Percentiles rank a stretch among this genome's conserved stretches.
Conservation (phyloP, 2,113 vertebrate species). For the Chlorodrepanis virens region DNA sequence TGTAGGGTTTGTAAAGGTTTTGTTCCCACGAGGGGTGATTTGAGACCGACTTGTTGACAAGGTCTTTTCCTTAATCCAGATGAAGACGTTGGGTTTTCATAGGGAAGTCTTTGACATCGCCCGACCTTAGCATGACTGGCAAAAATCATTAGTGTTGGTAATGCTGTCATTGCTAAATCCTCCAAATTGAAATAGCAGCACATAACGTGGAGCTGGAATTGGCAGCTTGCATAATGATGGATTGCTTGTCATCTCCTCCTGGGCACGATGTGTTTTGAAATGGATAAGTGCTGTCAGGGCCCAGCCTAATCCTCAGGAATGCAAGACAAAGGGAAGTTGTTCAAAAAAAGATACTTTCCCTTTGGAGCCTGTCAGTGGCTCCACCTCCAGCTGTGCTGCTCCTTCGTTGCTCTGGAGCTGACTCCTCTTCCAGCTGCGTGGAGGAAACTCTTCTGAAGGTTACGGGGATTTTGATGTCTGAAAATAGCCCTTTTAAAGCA, state of each 20-base stretch:
- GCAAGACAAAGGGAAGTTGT: constrained; percentile 30
- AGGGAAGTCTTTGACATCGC: not conserved
- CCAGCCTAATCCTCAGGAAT: not conserved
- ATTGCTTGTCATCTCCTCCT: not conserved
- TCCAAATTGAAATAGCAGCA: not conserved
- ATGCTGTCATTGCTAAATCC: not conserved
- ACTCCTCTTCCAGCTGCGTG: not conserved
- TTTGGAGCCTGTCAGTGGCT: not conserved
- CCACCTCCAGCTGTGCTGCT: not conserved
- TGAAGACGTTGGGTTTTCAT: not conserved
- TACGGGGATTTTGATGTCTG: not conserved
- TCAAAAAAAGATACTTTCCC: constrained; percentile 30
- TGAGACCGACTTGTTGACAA: not conserved
- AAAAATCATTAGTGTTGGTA: not conserved
- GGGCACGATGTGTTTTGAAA: constrained; percentile 23
- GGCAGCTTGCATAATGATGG: not conserved
- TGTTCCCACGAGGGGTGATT: not conserved
- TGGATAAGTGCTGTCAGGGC: not conserved
- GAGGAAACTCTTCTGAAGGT: not conserved
- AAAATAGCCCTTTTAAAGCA: not conserved
- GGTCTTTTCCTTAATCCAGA: not conserved
- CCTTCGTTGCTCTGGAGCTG: not conserved
- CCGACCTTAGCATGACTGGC: not conserved
- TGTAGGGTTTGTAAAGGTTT: not conserved
- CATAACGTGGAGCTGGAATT: not conserved